A percentile compares a stretch with the other conserved stretches of the same genome.
These are phyloP conservation scores for Mylabris sibirica DNA, from an alignment of 2,888 invertebrate species.

Conservation along the genomic window DNA sequence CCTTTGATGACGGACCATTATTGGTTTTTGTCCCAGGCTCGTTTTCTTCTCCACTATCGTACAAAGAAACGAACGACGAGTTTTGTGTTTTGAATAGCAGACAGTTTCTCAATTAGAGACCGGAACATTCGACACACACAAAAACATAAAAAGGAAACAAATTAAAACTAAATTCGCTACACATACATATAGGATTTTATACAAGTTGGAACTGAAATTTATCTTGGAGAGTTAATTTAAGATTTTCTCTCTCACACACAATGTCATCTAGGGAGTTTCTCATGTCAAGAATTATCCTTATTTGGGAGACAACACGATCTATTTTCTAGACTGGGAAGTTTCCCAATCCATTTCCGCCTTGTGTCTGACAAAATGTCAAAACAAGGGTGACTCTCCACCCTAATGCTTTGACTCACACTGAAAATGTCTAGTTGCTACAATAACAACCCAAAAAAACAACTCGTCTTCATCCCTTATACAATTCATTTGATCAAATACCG, in stretches of 20 bases:
- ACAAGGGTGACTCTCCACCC: constrained; percentile 34
- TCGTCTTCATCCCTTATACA: background rate
- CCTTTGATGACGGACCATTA: constrained; percentile 21
- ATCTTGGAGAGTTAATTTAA: background rate
- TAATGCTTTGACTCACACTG: background rate
- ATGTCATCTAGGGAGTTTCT: too few relatives aligned
- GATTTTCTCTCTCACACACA: background rate
- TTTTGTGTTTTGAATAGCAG: constrained; percentile 26
- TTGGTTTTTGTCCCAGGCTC: too few relatives aligned
- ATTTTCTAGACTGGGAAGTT: constrained; percentile 16
- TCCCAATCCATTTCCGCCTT: constrained; percentile 27
- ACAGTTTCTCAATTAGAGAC: constrained; percentile 22
- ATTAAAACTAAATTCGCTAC: background rate
- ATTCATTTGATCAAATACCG: background rate
- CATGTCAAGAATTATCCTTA: background rate
- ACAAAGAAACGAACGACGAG: background rate
- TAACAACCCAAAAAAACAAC: background rate
- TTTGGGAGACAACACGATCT: background rate
- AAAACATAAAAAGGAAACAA: constrained; percentile 15
- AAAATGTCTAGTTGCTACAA: background rate
- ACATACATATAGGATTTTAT: too few relatives aligned
- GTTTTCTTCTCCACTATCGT: background rate
- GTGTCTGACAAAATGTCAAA: constrained; percentile 38
- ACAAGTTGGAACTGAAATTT: background rate
- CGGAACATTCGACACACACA: constrained; percentile 4